These are phyloP conservation scores for Agrotis segetum DNA, from an alignment of 2,888 invertebrate genomes.

Conservation along the genomic window DNA sequence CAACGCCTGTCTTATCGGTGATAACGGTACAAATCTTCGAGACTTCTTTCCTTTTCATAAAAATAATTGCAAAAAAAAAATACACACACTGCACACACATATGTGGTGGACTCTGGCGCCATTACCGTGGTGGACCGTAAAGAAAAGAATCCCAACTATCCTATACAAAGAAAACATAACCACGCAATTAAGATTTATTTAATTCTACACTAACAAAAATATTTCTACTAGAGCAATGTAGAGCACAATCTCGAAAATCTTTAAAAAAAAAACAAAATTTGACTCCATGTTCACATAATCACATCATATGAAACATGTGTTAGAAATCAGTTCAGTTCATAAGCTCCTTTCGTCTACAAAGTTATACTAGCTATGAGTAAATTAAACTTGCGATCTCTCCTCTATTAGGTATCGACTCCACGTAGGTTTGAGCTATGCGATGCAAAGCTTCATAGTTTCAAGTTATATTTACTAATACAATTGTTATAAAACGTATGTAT, in stretches of 20 bases:
- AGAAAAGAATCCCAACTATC: not conserved
- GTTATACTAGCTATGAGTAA: constrained; percentile 20
- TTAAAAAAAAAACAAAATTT: not conserved
- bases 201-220: not conserved
- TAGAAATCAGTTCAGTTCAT: constrained; percentile 28
- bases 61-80: too few relatives aligned
- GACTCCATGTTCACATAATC: not conserved
- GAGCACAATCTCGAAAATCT: not conserved
- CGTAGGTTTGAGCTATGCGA: not conserved
- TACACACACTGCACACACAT: too few relatives aligned
- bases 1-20: too few relatives aligned
- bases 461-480: too few relatives aligned
- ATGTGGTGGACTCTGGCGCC: too few relatives aligned
- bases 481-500: too few relatives aligned
- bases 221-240: not conserved
- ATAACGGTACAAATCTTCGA: too few relatives aligned
- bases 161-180: not conserved
- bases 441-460: not conserved
- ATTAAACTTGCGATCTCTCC: constrained; percentile 34
- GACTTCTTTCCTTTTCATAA: too few relatives aligned
- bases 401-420: not conserved
- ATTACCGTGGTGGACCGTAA: too few relatives aligned
- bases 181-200: too few relatives aligned
- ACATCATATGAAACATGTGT: not conserved
- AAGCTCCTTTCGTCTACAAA: constrained; percentile 24